Conservation (phyloP, 2,888 invertebrate species). For the Electrophaes corylata region DNA sequence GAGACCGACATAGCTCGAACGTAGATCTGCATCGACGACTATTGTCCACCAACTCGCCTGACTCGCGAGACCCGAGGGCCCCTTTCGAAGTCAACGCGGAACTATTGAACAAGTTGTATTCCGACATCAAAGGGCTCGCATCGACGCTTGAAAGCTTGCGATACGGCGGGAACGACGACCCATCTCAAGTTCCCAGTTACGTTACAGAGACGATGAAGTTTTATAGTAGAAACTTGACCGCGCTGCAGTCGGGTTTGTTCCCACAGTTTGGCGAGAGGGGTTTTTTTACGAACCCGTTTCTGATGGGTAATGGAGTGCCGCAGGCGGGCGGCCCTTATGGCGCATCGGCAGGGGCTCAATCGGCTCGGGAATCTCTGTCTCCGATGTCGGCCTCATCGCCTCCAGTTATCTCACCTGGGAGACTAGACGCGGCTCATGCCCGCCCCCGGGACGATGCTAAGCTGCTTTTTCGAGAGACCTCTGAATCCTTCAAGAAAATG, state of each 20-base stretch:
- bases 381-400: conserved; percentile 79
- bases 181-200: conserved; percentile 73
- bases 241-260: conserved; percentile 73
- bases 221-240: conserved; percentile 75
- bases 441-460: conserved; percentile 75
- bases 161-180: conserved; percentile 74
- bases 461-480: conserved; percentile 82
- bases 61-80: conserved; percentile 81
- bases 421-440: conserved; percentile 75
- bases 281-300: conserved; percentile 73
- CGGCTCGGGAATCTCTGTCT: conserved; percentile 75
- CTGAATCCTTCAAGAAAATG: conserved; percentile 81
- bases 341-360: conserved; percentile 70
- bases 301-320: conserved; percentile 72
- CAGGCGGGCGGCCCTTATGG: conserved; percentile 71
- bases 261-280: conserved; percentile 74
- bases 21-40: conserved; percentile 81
- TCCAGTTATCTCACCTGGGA: conserved; percentile 76
- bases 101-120: conserved; percentile 92
- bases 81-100: conserved; percentile 90
- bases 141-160: conserved; percentile 86
- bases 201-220: conserved; percentile 81
- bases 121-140: conserved; percentile 87
- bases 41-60: conserved; percentile 74
- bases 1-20: conserved; percentile 85